Percentiles rank a stretch among this genome's conserved stretches.
phyloP scores from a whole-genome alignment of 2,888 invertebrate species.

The Leptinotarsa tumamoca region DNA sequence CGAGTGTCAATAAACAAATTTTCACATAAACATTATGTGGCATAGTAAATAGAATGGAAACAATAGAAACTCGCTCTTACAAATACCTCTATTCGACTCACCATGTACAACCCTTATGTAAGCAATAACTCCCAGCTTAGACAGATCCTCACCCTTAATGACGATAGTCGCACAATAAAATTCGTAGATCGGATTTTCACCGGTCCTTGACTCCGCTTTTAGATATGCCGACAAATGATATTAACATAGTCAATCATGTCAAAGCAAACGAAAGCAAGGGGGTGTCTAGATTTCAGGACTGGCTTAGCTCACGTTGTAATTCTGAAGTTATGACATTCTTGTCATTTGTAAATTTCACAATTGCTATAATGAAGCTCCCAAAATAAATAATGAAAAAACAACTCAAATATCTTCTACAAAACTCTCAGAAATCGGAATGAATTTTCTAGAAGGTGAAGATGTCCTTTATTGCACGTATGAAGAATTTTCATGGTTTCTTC shows the following conservation, averaged over 20 bases:
- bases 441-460: no score
- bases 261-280: slow-evolving; percentile 53
- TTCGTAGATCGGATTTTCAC: slow-evolving; percentile 59
- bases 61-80: slow-evolving; percentile 5
- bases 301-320: background rate
- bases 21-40: no score
- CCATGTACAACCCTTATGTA: slow-evolving; percentile 22
- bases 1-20: no score
- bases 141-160: slow-evolving; percentile 44
- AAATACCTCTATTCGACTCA: background rate
- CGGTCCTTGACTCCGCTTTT: slow-evolving; percentile 59
- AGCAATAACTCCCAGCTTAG: background rate
- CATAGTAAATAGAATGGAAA: no score
- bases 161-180: slow-evolving; percentile 54
- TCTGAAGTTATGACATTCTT: no score
- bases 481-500: no score
- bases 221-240: slow-evolving; percentile 62
- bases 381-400: no score
- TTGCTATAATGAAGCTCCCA: no score
- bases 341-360: no score
- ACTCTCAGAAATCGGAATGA: no score
- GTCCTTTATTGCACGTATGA: no score
- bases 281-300: slow-evolving; percentile 10
- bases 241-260: slow-evolving; percentile 67
- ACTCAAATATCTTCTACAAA: no score